Evolutionary conservation across 1,140 invertebrate genomes (phyloP), one percentile per base, ranked within the genome.

Genomic region (Drosophila mayri): DNA sequence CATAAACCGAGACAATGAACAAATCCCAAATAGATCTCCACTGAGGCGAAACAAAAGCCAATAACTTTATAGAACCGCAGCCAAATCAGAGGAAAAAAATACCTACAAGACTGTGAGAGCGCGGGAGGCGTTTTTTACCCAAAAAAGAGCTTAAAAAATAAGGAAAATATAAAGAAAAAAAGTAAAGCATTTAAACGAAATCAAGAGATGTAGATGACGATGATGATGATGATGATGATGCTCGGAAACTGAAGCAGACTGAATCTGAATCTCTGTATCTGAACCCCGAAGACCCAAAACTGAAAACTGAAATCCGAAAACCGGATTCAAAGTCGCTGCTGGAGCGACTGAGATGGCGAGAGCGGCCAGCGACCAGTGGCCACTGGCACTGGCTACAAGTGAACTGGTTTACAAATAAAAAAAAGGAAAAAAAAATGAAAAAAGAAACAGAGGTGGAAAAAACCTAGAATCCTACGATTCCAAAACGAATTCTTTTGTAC

Each of bases 301-400:
- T 67, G 64, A 78, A 65, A 47, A 67, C 77, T 57, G 38, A 46
- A 44, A 78, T 59, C 72, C 60, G 68, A 81, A 68, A 90, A 90
- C 85, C 85, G 85, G 85, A 90, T 90, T 90, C 79, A 83, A 88
- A 88, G 65, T 82, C 64, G 75, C 75, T 62, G 68, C 76, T 32
- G 49, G 80, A 77, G 78, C 73, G 80, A 83, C 50, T 30, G 44
- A 76, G 55, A 67, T 18, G 55, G 50, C 57, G 25, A 66, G 75
- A 66, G 75, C 49, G n/a, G n/a, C 49, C 49, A 50, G 55, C 58
- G 68, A 75, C 79, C 63, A 79, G 76, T 90, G 83, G 83, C 84
- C 83, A 87, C 83, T 90, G 85, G 86, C 76, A 88, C 84, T 85
- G 85, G 82, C 84, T 88, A 88, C 85, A 91, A 85, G 88, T 91